A percentile compares a stretch with the other conserved stretches of the same genome.
Evolutionary conservation across 2,113 vertebrate genomes (phyloP).

Genomic region (Phaethornis superciliosus): DNA sequence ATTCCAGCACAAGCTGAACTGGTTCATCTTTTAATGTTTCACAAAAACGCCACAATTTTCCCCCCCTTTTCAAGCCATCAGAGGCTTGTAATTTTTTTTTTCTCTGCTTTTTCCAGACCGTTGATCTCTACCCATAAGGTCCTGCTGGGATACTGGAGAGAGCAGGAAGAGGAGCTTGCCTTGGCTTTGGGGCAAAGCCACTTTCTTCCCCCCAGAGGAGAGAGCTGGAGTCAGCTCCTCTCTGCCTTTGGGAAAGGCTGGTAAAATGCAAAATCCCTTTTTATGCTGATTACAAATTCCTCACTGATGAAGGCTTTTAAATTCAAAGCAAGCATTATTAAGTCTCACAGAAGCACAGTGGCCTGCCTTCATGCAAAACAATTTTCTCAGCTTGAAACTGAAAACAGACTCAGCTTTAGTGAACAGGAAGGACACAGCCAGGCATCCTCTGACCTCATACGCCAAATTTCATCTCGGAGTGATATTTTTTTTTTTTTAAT

Average conservation of each 20-base stretch:
- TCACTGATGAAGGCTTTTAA: background rate
- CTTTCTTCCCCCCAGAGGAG: background rate
- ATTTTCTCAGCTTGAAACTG: background rate
- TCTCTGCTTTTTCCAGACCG: background rate
- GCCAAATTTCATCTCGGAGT: background rate
- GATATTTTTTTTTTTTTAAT: background rate
- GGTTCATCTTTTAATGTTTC: background rate
- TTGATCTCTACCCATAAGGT: background rate
- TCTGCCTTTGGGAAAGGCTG: background rate
- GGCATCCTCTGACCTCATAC: background rate
- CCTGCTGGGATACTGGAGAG: background rate
- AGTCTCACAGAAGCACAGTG: background rate
- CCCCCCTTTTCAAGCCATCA: background rate
- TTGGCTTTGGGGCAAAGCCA: background rate
- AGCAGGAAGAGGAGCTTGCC: background rate
- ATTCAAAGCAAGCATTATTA: background rate
- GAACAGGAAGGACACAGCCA: background rate
- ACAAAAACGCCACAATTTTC: background rate
- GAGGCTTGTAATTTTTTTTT: background rate
- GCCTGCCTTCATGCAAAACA: background rate
- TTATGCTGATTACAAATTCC: background rate
- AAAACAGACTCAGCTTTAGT: background rate
- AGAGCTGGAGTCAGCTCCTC: background rate
- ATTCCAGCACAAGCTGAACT: fast-evolving
- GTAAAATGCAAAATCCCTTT: slow-evolving; percentile 1